Percentiles rank a stretch among this genome's conserved stretches.
Conservation (phyloP, 2,113 vertebrate genomes). For the Vidua chalybeata region DNA sequence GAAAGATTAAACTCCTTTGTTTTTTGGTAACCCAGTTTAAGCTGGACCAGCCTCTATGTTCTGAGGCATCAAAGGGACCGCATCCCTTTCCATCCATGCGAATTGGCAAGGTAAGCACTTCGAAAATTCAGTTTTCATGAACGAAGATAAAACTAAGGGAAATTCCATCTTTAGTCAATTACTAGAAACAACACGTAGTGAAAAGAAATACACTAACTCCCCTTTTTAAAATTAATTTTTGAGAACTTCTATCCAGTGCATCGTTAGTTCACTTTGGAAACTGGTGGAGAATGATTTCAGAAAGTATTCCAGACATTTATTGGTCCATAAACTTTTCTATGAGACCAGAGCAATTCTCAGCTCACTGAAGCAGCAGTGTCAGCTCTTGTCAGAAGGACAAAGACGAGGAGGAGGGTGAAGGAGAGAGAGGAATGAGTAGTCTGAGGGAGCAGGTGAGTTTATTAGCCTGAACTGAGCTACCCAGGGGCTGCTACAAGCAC, state of each 20-base stretch:
- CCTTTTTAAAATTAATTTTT: not conserved
- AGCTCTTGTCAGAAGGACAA: not conserved
- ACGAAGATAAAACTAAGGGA: not conserved
- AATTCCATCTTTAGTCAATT: not conserved
- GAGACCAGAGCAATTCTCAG: not conserved
- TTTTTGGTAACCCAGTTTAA: not conserved
- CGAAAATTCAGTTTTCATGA: not conserved
- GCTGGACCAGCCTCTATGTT: not conserved
- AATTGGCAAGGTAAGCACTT: not conserved
- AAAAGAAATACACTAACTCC: not conserved
- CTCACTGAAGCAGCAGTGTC: not conserved
- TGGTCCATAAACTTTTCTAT: not conserved
- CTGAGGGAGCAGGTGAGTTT: not conserved
- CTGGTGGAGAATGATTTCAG: not conserved
- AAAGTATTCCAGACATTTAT: not conserved
- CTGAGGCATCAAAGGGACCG: fast-evolving
- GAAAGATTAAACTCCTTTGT: not conserved
- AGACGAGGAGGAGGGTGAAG: not conserved
- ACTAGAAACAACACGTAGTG: not conserved
- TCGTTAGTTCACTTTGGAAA: not conserved
- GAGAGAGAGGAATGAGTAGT: not conserved
- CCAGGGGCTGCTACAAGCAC: not conserved
- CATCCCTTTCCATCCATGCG: not conserved
- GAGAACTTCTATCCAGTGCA: not conserved
- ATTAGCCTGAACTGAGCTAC: not conserved